Evolutionary conservation across 2,888 invertebrate species (phyloP).

Genomic region (Eupelmus urozonus): DNA sequence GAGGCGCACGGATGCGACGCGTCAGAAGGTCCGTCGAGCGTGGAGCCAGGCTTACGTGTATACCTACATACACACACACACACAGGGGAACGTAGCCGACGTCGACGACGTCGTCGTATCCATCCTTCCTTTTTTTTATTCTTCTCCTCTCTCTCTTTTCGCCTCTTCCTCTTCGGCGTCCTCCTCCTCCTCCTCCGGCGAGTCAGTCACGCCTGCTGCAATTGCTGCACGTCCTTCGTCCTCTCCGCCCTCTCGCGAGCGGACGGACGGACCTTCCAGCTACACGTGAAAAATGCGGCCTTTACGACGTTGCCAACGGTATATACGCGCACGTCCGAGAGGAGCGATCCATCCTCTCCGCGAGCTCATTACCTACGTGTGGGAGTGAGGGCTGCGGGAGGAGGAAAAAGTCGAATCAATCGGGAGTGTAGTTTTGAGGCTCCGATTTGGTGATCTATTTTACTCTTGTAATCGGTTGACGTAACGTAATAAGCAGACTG

Average conservation of each 20-base stretch:
- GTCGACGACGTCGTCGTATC: constrained; percentile 2
- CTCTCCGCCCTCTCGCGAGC: constrained; percentile 44
- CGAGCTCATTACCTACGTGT: too few species aligned
- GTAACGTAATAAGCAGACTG: too few species aligned
- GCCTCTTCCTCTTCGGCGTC: not conserved
- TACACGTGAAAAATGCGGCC: constrained; percentile 70
- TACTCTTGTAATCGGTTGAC: too few species aligned
- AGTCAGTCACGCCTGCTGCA: constrained; percentile 59
- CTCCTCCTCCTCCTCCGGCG: constrained; percentile 12
- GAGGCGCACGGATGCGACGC: constrained; percentile 67
- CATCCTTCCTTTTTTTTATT: constrained; percentile 14
- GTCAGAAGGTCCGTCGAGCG: constrained; percentile 68
- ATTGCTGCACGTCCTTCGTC: constrained; percentile 59
- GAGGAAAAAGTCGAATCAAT: too few species aligned
- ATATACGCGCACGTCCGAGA: constrained; percentile 59
- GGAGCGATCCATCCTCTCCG: constrained; percentile 64
- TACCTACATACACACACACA: constrained; percentile 4
- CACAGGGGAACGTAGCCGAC: constrained; percentile 43
- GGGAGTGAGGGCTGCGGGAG: too few species aligned
- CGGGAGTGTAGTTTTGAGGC: too few species aligned
- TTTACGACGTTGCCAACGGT: constrained; percentile 68
- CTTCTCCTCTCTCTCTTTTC: not conserved
- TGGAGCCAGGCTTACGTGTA: constrained; percentile 56
- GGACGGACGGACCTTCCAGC: constrained; percentile 65
- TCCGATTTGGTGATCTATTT: too few species aligned